These are phyloP conservation scores for Atractosteus spatula DNA, from an alignment of 2,113 vertebrate genomes.

Conservation along the genomic window DNA sequence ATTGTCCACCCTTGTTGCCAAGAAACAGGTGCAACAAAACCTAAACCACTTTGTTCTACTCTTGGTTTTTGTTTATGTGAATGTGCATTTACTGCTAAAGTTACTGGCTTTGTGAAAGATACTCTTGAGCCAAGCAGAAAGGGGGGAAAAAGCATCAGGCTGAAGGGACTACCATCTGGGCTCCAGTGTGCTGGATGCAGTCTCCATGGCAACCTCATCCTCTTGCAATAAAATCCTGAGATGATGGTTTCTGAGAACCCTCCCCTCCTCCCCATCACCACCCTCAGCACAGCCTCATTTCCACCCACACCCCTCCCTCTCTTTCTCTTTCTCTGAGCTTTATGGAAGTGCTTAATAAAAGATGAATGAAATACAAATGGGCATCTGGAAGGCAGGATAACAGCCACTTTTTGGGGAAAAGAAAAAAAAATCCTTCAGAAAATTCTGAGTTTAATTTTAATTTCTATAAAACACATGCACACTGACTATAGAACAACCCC, in stretches of 20 bases:
- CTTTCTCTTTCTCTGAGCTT: not conserved
- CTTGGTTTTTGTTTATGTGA: too few species aligned
- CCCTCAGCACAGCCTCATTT: slow-evolving; percentile 14
- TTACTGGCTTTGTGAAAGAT: too few species aligned
- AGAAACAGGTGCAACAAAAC: too few species aligned
- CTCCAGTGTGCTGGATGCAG: slow-evolving; percentile 59
- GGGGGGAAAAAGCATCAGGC: too few species aligned
- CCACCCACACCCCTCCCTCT: not conserved
- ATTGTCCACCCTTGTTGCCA: too few species aligned
- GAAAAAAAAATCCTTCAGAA: not conserved
- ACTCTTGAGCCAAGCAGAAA: too few species aligned
- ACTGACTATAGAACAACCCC: not conserved
- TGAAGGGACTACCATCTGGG: slow-evolving; percentile 55
- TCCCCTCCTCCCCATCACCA: slow-evolving; percentile 28
- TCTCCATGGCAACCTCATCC: slow-evolving; percentile 66
- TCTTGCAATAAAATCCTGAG: slow-evolving; percentile 56
- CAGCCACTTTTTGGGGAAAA: not conserved
- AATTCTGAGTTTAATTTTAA: slow-evolving; percentile 3
- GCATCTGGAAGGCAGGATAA: not conserved
- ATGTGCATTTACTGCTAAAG: too few species aligned
- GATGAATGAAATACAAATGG: slow-evolving; percentile 5
- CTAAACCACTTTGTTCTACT: too few species aligned
- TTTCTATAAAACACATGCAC: slow-evolving; percentile 1
- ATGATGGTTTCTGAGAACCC: slow-evolving; percentile 46
- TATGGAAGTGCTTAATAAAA: not conserved